A percentile compares a stretch with the other conserved stretches of the same genome.
phyloP scores from a whole-genome alignment of 2,113 vertebrate genomes.

The Corvus cornix region DNA sequence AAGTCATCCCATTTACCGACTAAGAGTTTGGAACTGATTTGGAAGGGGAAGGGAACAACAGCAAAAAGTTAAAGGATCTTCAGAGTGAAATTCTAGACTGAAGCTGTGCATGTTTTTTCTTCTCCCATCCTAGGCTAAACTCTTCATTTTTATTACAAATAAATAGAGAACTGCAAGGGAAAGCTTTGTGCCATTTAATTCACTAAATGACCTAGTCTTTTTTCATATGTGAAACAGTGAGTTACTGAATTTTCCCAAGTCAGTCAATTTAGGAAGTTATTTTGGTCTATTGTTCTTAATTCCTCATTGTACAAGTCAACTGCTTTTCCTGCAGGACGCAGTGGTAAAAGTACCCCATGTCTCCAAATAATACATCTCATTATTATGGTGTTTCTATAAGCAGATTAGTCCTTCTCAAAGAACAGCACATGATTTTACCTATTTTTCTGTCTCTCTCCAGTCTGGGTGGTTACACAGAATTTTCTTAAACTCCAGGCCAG shows the following conservation, averaged over 20 bases:
- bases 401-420: not conserved
- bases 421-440: not conserved
- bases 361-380: not conserved
- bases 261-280: not conserved
- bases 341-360: not conserved
- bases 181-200: not conserved
- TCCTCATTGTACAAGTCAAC: not conserved
- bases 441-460: not conserved
- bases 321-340: not conserved
- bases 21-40: not conserved
- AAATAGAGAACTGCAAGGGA: not conserved
- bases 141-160: not conserved
- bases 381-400: not conserved
- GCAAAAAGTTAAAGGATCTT: not conserved
- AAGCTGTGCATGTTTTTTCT: not conserved
- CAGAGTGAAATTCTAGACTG: not conserved
- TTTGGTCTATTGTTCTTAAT: not conserved
- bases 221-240: not conserved
- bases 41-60: not conserved
- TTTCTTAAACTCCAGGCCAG: not conserved
- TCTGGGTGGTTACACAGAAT: not conserved
- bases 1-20: not conserved
- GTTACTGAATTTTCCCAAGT: not conserved
- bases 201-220: not conserved
- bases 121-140: not conserved